These are phyloP conservation scores for Pelusios castaneus DNA, from an alignment of 2,113 vertebrate genomes.

Conservation along the genomic window DNA sequence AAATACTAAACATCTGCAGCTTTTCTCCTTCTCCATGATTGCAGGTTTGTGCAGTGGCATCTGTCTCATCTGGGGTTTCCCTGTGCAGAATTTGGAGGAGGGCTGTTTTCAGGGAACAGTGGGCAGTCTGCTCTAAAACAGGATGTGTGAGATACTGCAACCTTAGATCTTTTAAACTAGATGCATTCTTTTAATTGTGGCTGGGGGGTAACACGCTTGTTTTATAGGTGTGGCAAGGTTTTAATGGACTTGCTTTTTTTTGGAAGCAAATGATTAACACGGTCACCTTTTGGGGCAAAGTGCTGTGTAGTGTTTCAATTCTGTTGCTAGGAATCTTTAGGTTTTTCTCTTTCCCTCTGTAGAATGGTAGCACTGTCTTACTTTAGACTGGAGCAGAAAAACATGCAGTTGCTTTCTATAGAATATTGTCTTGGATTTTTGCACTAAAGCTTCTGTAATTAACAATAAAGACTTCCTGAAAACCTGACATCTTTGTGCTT, in stretches of 20 bases:
- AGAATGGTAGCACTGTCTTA: neutral
- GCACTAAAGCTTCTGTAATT: conserved; percentile 70
- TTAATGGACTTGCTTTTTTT: neutral
- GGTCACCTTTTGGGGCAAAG: rapidly evolving
- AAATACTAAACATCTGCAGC: neutral
- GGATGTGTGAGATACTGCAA: neutral
- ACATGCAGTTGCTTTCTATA: conserved; percentile 62
- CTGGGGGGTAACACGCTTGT: neutral
- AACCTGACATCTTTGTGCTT: rapidly evolving
- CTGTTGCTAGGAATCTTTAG: neutral
- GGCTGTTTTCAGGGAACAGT: neutral
- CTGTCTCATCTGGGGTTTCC: neutral
- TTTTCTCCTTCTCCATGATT: neutral
- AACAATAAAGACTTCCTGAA: conserved; percentile 68
- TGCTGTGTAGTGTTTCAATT: neutral
- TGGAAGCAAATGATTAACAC: neutral
- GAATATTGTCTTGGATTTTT: conserved; percentile 57
- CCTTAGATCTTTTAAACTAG: neutral
- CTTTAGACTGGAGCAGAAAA: neutral
- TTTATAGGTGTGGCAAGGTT: neutral
- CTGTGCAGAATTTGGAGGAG: neutral
- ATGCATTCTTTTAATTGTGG: neutral
- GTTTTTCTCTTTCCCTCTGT: conserved; percentile 27
- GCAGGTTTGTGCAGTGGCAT: neutral
- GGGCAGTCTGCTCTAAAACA: neutral